Evolutionary conservation across 2,888 invertebrate genomes (phyloP).

Genomic region (Ditula angustiorana): DNA sequence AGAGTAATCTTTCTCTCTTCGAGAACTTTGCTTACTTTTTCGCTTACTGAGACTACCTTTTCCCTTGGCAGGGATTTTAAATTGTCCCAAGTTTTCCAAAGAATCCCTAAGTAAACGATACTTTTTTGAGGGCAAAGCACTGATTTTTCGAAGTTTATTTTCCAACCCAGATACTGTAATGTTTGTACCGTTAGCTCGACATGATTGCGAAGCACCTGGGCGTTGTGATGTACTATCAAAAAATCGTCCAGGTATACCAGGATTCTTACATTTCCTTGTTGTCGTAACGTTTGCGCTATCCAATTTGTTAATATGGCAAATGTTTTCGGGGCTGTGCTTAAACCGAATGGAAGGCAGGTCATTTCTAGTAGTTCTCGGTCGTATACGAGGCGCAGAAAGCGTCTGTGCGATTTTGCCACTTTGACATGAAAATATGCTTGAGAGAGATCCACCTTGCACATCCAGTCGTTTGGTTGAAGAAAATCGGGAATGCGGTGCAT

Average conservation of each 20-base stretch:
- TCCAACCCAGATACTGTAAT: constrained; percentile 37
- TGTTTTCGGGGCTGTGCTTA: too few relatives aligned
- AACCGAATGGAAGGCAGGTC: too few relatives aligned
- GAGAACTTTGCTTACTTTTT: constrained; percentile 20
- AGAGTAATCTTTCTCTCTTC: constrained; percentile 14
- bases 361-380: too few relatives aligned
- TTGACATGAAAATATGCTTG: too few relatives aligned
- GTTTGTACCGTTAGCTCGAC: constrained; percentile 12
- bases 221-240: constrained; percentile 41
- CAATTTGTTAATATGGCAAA: too few relatives aligned
- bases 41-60: constrained; percentile 27
- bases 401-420: too few relatives aligned
- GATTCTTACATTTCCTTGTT: too few relatives aligned
- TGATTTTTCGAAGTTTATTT: constrained; percentile 40
- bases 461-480: constrained; percentile 46
- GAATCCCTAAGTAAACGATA: constrained; percentile 41
- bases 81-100: constrained; percentile 43
- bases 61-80: constrained; percentile 36
- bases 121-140: constrained; percentile 30
- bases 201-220: constrained; percentile 29
- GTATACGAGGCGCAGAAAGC: too few relatives aligned
- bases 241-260: constrained; percentile 47
- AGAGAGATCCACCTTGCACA: constrained; percentile 47
- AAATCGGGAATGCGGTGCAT: constrained; percentile 45
- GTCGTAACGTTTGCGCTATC: too few relatives aligned